These are phyloP conservation scores for Trachurus trachurus DNA, from an alignment of 2,797 vertebrate genomes.

Conservation along the genomic window DNA sequence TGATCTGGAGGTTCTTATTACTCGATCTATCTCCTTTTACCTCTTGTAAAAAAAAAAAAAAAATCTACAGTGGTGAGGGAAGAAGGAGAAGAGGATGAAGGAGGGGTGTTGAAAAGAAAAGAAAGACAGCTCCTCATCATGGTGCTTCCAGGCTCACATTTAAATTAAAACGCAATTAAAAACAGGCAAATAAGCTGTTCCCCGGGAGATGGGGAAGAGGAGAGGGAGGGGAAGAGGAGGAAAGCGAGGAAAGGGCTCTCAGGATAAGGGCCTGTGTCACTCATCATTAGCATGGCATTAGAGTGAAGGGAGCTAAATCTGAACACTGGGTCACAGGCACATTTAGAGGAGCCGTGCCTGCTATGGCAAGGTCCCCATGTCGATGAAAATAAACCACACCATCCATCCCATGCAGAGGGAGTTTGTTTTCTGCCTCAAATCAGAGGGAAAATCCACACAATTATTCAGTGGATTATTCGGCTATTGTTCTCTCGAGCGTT, in stretches of 20 bases:
- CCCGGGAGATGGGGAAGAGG: conserved; percentile 65
- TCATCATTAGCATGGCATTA: conserved; percentile 86
- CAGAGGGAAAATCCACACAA: conserved; percentile 45
- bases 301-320: conserved; percentile 77
- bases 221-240: conserved; percentile 48
- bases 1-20: conserved; percentile 29
- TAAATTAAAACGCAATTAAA: conserved; percentile 89
- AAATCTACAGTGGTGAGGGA: conserved; percentile 10
- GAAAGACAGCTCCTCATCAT: conserved; percentile 63
- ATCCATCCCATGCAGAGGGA: conserved; percentile 24
- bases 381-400: conserved; percentile 41
- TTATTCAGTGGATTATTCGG: conserved; percentile 63
- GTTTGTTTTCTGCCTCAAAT: conserved; percentile 35
- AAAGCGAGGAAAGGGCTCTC: conserved; percentile 73
- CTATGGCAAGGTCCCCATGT: conserved; percentile 38
- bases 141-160: conserved; percentile 79
- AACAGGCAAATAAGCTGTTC: conserved; percentile 84
- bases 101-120: not conserved
- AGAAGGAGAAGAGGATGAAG: not conserved
- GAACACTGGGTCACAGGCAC: conserved; percentile 68
- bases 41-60: conserved; percentile 29
- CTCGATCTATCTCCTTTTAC: conserved; percentile 33
- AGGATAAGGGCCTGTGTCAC: conserved; percentile 83
- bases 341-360: conserved; percentile 51
- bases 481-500: conserved; percentile 63